These are phyloP conservation scores for Emys orbicularis DNA, from an alignment of 2,797 vertebrate species.

Conservation along the genomic window DNA sequence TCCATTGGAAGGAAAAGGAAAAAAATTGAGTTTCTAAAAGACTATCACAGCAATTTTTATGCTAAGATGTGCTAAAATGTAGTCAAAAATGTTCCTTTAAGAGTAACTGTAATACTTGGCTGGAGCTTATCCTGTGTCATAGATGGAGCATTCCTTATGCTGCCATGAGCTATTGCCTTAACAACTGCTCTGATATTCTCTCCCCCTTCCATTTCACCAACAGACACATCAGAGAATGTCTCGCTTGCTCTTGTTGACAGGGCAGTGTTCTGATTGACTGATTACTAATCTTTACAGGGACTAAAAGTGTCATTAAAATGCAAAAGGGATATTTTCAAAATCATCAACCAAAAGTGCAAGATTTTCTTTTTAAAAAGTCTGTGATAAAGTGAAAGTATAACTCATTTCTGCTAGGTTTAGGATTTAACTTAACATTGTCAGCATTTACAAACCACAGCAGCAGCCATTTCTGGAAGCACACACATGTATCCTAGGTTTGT, in stretches of 20 bases:
- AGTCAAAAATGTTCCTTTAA: conserved; percentile 8
- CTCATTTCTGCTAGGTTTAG: not conserved
- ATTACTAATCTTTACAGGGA: not conserved
- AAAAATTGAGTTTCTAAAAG: conserved; percentile 19
- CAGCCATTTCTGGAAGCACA: not conserved
- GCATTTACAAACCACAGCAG: not conserved
- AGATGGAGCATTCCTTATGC: not conserved
- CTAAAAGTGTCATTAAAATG: not conserved
- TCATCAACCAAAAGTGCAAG: not conserved
- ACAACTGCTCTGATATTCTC: not conserved
- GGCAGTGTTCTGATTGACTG: not conserved
- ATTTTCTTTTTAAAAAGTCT: not conserved
- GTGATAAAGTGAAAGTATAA: not conserved
- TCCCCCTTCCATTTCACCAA: not conserved
- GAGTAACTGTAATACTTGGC: conserved; percentile 1
- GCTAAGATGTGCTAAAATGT: conserved; percentile 6
- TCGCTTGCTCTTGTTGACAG: not conserved
- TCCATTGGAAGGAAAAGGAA: not conserved
- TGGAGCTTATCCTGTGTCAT: conserved; percentile 8
- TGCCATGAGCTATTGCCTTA: not conserved
- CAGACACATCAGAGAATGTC: not conserved
- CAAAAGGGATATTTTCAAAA: not conserved
- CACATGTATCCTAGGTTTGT: not conserved
- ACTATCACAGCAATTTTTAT: not conserved
- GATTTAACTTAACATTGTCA: not conserved